Conservation (phyloP, 2,888 invertebrate species). For the Calameuta pallipes region DNA sequence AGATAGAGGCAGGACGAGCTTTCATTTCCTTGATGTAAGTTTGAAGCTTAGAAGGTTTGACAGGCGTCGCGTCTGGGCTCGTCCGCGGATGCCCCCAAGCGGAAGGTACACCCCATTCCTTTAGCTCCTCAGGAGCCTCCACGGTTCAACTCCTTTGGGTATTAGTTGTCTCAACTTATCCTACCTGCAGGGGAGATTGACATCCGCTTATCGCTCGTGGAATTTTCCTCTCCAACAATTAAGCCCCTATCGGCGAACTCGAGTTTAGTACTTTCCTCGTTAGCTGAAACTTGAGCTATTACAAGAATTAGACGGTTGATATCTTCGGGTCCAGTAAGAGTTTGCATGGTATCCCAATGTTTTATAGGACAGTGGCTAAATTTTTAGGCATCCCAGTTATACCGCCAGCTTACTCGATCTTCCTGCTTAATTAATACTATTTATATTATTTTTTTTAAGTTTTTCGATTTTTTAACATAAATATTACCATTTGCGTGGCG, state of each 20-base stretch:
- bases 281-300: constrained; percentile 41
- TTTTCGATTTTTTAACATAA: background rate
- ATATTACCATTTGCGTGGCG: background rate
- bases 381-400: background rate
- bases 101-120: constrained; percentile 35
- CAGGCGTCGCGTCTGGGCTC: constrained; percentile 47
- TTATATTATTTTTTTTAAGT: background rate
- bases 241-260: constrained; percentile 44
- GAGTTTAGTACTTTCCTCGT: constrained; percentile 44
- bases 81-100: constrained; percentile 50
- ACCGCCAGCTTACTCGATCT: background rate
- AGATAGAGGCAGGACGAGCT: constrained; percentile 34
- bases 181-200: constrained; percentile 39
- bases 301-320: constrained; percentile 28
- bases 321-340: constrained; percentile 24
- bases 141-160: constrained; percentile 22
- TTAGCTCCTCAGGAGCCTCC: constrained; percentile 20
- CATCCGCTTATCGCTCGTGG: constrained; percentile 43
- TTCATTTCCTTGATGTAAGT: constrained; percentile 60
- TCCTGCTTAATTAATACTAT: background rate
- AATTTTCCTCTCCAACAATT: constrained; percentile 50
- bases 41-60: constrained; percentile 56
- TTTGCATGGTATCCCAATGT: background rate
- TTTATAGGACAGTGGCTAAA: background rate
- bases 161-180: constrained; percentile 37